Base-by-base conservation (phyloP, 2,888 invertebrate species). In the Drosophila multiciliata region DNA sequence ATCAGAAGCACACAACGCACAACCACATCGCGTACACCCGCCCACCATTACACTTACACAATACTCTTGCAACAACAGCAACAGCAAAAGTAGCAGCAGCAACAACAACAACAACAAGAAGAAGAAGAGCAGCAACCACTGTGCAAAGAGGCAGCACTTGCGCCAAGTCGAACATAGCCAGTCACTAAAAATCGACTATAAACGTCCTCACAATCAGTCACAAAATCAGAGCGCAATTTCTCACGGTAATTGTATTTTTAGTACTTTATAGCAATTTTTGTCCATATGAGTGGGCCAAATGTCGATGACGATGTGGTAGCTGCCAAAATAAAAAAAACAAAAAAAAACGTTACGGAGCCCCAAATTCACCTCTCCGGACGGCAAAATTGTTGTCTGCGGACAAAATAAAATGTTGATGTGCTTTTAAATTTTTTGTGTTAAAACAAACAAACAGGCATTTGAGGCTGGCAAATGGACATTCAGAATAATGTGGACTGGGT, bases 201-300 rank as follows among this genome's bases (percentile, higher is more conserved):
- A 89, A 89, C 82, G 80, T 86, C 78, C 78, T 87, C 86, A 89
- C 89, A 89, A 90, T 88, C 89, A 89, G 90, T 90, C 90, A 88
- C 83, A 88, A 90, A 90, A 85, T 89, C 90, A 89, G 85, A 81
- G 83, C 80, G 77, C 29, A 89, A 83, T 81, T 80, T 87, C 82
- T 83, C 88, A 90, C 90, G 87, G 90, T 89, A 89, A 89, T 89
- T 89, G 86, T 91, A 92, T 92, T 91, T 92, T 91, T 91, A 92
- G 91, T 91, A 89, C 87, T 88, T 90, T 91, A 89, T 91, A 91
- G 91, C 89, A 91, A 90, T 86, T 79, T 88, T 80, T 88, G 75
- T 89, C 88, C 86, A 86, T 74, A 89, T 87, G 82, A 71, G 80
- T 81, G 75, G 78, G 78, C 81, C 82, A 82, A 82, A 87, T 87